Base-by-base conservation (phyloP, 1,140 invertebrate species). In the Panagrolaimus sp. region DNA sequence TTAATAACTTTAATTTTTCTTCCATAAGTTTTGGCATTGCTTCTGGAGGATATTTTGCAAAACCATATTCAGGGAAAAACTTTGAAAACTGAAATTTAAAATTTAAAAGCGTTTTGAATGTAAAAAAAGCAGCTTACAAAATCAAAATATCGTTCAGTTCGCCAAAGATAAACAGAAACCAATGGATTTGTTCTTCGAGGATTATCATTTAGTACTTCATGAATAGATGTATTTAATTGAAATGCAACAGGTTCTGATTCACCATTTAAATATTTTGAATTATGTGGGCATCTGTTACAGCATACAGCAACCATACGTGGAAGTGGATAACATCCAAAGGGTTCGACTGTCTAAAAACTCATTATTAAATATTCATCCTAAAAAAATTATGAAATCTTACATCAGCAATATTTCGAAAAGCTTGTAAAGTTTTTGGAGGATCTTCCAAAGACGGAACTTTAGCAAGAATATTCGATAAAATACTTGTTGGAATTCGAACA, bases 141-240 rank as follows among this genome's bases (percentile, higher is more conserved):
- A 57, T 57, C 51, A 25, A 57, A 57, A 16, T n/a, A n/a, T 27
- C 2, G n/a, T 20, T 57, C 51, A 1, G 51, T 57, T 1, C 27
- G 51, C 51, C 51, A 57, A 20, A 25, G 51, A 57, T 57, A 57
- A 57, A 57, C 51, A 0, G 51, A 57, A 2, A 27, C 51, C n/a
- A n/a, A 16, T 20, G 27, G 8, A 20, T 57, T 57, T 2, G 20
- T 57, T 27, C 9, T 16, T 27, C 27, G 14, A 11, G 27, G 27
- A 25, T 27, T 11, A 57, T 20, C 20, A 3, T 23, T 2, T 20
- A 23, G 0, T 8, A 11, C 1, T n/a, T 27, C 51, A 11, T 13
- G 9, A n/a, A 20, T 27, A 20, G 16, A 51, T 57, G 20, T 0
- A 27, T 13, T 27, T 11, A 1, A 13, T 57, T 27, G 1, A 3